A percentile compares a stretch with the other conserved stretches of the same genome.
Evolutionary conservation across 1,140 invertebrate species (phyloP).

Genomic region (Bombus fervidus): DNA sequence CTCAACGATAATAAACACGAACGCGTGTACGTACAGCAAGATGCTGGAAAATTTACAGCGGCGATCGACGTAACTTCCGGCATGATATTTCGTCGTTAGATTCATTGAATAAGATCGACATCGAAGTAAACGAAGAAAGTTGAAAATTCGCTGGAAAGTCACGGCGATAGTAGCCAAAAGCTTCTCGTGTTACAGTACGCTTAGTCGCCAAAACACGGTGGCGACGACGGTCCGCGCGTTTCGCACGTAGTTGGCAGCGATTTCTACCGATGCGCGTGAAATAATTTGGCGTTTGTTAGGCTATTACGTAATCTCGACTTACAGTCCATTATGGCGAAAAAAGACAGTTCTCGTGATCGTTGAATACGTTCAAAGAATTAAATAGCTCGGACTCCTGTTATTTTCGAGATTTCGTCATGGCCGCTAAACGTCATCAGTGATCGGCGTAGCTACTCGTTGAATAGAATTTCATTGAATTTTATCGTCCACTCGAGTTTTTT

Average conservation of each 20-base stretch:
- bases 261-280: slow-evolving; percentile 80
- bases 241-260: slow-evolving; percentile 78
- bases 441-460: not conserved
- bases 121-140: slow-evolving; percentile 54
- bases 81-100: slow-evolving; percentile 23
- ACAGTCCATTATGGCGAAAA: slow-evolving; percentile 34
- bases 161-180: slow-evolving; percentile 65
- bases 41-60: not conserved
- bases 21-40: not conserved
- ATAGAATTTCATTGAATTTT: not conserved
- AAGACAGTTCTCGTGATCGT: not conserved
- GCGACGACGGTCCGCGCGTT: slow-evolving; percentile 65
- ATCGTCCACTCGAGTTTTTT: not conserved
- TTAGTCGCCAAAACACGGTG: slow-evolving; percentile 76
- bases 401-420: not conserved
- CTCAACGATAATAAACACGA: slow-evolving; percentile 27
- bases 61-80: slow-evolving; percentile 32
- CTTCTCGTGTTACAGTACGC: slow-evolving; percentile 78
- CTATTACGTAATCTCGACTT: slow-evolving; percentile 67
- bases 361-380: not conserved
- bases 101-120: too few relatives aligned
- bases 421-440: not conserved
- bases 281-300: slow-evolving; percentile 75
- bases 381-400: not conserved
- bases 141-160: slow-evolving; percentile 47